Evolutionary conservation across 1,140 invertebrate species (phyloP).

Genomic region (Zaprionus kolodkinae): DNA sequence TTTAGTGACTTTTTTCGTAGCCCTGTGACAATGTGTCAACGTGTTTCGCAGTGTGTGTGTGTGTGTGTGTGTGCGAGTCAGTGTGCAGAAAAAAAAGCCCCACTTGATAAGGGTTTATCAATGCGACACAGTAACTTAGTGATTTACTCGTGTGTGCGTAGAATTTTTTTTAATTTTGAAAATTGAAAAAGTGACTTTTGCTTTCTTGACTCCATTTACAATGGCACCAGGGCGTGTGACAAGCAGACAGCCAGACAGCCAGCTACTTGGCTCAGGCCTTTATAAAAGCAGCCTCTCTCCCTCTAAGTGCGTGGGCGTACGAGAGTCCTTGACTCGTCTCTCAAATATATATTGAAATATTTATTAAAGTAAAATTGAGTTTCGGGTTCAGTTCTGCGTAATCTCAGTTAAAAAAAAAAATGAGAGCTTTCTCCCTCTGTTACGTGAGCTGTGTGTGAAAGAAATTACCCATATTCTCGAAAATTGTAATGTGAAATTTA

Average conservation of each 20-base stretch:
- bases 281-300: background rate
- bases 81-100: constrained; percentile 47
- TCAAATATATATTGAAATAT: constrained; percentile 38
- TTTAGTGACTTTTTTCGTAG: constrained; percentile 68
- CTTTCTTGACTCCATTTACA: constrained; percentile 68
- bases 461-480: background rate
- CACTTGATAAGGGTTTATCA: constrained; percentile 82
- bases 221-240: constrained; percentile 44
- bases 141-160: constrained; percentile 80
- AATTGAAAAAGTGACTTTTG: constrained; percentile 84
- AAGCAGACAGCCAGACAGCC: constrained; percentile 10
- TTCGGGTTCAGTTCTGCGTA: constrained; percentile 20
- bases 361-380: constrained; percentile 45
- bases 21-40: constrained; percentile 80
- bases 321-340: constrained; percentile 16
- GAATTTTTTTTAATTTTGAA: constrained; percentile 79
- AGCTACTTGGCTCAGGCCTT: constrained; percentile 10
- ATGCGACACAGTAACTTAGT: constrained; percentile 82
- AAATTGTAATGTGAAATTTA: constrained; percentile 11
- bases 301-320: constrained; percentile 18
- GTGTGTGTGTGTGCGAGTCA: constrained; percentile 11
- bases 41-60: constrained; percentile 41
- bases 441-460: constrained; percentile 7
- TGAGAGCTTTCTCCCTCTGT: background rate
- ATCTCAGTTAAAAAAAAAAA: background rate